Conservation (phyloP, 2,113 vertebrate genomes). For the Aphelocoma coerulescens region DNA sequence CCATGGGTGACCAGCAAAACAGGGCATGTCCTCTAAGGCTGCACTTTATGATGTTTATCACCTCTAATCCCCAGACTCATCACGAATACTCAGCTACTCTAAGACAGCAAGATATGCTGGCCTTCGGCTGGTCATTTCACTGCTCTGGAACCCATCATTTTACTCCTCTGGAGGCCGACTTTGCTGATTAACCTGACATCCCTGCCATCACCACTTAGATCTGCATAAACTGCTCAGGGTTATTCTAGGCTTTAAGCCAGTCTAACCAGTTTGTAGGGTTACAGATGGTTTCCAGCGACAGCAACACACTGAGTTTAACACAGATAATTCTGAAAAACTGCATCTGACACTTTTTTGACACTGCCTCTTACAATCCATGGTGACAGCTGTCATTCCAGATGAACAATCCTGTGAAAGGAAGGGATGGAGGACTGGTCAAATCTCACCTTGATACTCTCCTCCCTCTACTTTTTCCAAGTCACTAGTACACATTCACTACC, state of each 20-base stretch:
- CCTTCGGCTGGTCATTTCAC: not conserved
- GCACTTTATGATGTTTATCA: not conserved
- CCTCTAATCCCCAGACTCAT: not conserved
- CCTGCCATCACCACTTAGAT: not conserved
- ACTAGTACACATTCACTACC: not conserved
- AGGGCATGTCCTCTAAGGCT: not conserved
- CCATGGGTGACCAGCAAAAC: not conserved
- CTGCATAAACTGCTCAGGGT: not conserved
- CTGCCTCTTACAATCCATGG: not conserved
- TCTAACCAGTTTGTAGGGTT: not conserved
- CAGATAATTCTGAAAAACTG: not conserved
- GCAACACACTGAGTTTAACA: not conserved
- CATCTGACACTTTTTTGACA: not conserved
- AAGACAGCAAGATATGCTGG: not conserved
- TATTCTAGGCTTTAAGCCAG: constrained; percentile 8
- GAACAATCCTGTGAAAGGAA: not conserved
- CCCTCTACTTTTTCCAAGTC: not conserved
- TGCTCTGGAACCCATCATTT: not conserved
- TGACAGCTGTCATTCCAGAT: constrained; percentile 34
- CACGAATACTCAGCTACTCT: not conserved
- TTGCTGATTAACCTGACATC: not conserved
- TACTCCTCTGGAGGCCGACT: not conserved
- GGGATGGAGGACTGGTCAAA: not conserved
- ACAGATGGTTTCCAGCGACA: not conserved
- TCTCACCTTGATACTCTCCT: not conserved